Conservation (phyloP, 2,888 invertebrate species). For the Schrankia costaestrigalis region DNA sequence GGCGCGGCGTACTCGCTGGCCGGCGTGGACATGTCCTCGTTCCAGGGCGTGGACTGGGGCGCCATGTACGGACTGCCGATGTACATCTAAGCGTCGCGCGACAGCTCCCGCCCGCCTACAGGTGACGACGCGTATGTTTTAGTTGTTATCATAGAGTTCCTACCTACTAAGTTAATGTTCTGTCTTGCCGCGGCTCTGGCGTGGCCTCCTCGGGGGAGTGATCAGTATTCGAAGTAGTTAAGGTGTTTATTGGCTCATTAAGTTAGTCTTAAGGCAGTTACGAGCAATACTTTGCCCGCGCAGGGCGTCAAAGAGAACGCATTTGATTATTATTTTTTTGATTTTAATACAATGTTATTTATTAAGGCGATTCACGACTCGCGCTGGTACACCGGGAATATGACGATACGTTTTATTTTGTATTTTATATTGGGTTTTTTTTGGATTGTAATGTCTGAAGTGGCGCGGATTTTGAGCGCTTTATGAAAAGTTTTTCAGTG, state of each 20-base stretch:
- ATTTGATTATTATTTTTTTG: conserved; percentile 68
- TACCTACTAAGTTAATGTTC: conserved; percentile 42
- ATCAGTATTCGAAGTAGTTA: conserved; percentile 57
- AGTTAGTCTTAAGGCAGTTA: conserved; percentile 51
- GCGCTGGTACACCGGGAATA: conserved; percentile 18
- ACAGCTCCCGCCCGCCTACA: conserved; percentile 44
- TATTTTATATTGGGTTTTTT: conserved; percentile 14
- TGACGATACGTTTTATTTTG: conserved; percentile 22
- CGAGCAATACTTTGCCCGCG: conserved; percentile 53
- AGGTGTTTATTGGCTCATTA: conserved; percentile 50
- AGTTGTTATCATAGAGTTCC: conserved; percentile 51
- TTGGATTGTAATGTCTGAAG: conserved; percentile 12
- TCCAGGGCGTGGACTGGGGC: conserved; percentile 95
- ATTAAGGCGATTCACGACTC: conserved; percentile 33
- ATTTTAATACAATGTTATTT: conserved; percentile 34
- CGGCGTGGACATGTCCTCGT: conserved; percentile 95
- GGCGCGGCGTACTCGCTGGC: conserved; percentile 90
- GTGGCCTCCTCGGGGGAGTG: conserved; percentile 41
- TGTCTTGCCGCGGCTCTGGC: conserved; percentile 54
- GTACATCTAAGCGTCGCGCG: conserved; percentile 85
- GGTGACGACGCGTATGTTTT: conserved; percentile 42
- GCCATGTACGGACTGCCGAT: conserved; percentile 96
- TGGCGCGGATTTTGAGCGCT: no score
- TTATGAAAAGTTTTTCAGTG: no score
- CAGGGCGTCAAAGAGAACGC: conserved; percentile 69